Base-by-base conservation (phyloP, 1,140 invertebrate species). In the Diuraphis noxia region DNA sequence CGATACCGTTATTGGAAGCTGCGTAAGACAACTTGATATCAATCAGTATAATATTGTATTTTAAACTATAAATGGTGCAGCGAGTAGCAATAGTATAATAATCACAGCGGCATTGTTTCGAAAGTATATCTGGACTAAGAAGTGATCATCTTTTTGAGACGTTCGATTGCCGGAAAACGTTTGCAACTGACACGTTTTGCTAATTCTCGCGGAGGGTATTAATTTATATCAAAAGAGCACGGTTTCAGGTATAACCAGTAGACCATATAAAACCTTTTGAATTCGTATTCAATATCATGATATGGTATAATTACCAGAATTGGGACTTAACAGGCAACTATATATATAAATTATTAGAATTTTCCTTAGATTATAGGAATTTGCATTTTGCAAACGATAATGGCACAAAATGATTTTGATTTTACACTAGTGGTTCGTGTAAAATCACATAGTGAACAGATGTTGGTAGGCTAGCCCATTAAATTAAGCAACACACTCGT, bases 71-170 rank as follows among this genome's bases (percentile, higher is more conserved):
- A n/a, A 2, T 8, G 77, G 34, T 38, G 36, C 3, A 38, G 79
- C 1, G 4, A 38, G 40, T 81, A 38, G 36, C 9, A 38, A 38
- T 81, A n/a, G 34, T 72, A n/a, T 72, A 2, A 72, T 72, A 21
- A 5, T 38, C 6, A 25, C 23, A 10, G 10, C 38, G 23, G 36
- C 9, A 81, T 84, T 85, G 25, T 85, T 30, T 36, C 41, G n/a
- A 85, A 85, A 85, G 30, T 85, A 46, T 85, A 36, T 34, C 40
- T n/a, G n/a, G n/a, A n/a, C 81, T 41, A 85, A 85, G 82, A 85
- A 85, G n/a, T 85, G n/a, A 85, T 46, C n/a, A 46, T 34, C 40
- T 46, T 46, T 85, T 85, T 41, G 40, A 34, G 41, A 21, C 82
- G 4, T 30, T 85, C 25, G 10, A 40, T 82, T 85, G 41, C 81